A percentile compares a stretch with the other conserved stretches of the same genome.
Conservation (phyloP, 2,888 invertebrate species). For the Mesoligia furuncula region DNA sequence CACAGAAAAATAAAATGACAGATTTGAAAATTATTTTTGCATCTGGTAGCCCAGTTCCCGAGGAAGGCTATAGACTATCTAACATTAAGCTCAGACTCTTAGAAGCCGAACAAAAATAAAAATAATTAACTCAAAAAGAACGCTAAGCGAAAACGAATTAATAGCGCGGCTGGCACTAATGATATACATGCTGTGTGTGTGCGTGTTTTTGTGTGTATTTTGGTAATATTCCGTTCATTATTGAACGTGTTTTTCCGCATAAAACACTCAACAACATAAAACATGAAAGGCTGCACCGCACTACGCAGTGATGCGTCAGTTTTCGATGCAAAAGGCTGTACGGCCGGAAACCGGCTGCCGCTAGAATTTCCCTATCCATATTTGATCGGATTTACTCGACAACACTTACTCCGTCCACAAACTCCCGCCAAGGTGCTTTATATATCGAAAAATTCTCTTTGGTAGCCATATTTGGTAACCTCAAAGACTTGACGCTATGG, state of each 20-base stretch:
- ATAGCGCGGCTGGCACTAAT: background rate
- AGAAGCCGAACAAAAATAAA: no score
- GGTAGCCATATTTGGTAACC: conserved; percentile 49
- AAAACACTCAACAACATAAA: conserved; percentile 50
- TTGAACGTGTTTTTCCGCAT: conserved; percentile 20
- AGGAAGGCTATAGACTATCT: background rate
- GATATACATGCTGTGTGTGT: background rate
- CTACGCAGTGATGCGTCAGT: conserved; percentile 72
- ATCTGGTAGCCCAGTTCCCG: background rate
- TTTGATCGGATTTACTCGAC: conserved; percentile 82
- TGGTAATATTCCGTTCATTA: background rate
- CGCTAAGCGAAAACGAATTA: background rate
- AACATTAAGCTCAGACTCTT: no score
- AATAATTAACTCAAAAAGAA: no score
- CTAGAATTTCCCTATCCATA: conserved; percentile 80
- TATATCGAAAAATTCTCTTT: conserved; percentile 75
- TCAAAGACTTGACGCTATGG: conserved; percentile 46
- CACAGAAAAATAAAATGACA: background rate
- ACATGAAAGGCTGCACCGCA: conserved; percentile 60
- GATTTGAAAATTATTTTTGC: background rate
- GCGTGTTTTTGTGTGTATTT: background rate
- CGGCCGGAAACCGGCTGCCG: conserved; percentile 71
- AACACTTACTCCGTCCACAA: conserved; percentile 77
- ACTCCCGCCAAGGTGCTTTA: conserved; percentile 74
- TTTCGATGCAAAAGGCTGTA: conserved; percentile 75